A percentile compares a stretch with the other conserved stretches of the same genome.
Evolutionary conservation across 2,797 vertebrate species (phyloP).

Genomic region (Helarctos malayanus): DNA sequence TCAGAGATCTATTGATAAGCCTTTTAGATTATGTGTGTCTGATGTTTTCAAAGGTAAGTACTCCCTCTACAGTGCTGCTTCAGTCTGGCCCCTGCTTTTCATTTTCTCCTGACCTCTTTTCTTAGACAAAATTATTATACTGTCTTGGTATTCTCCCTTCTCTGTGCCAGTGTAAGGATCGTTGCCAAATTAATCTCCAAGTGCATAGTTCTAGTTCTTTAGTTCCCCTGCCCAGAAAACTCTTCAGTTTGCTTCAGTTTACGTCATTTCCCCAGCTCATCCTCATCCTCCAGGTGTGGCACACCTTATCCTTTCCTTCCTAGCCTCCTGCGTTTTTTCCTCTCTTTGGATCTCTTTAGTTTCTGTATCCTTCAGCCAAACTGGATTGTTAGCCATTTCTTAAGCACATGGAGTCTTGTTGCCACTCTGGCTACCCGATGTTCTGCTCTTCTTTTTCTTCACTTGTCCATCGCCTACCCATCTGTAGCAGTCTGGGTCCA

Average conservation of each 20-base stretch:
- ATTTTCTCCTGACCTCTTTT: background rate
- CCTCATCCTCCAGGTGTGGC: background rate
- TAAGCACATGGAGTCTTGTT: background rate
- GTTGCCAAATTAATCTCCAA: background rate
- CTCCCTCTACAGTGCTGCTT: background rate
- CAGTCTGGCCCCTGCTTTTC: background rate
- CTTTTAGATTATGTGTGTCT: conserved; percentile 97
- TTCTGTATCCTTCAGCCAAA: background rate
- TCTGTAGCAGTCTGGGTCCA: background rate
- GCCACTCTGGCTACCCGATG: background rate
- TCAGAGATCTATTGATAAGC: conserved; percentile 96
- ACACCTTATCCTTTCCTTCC: background rate
- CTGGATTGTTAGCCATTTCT: background rate
- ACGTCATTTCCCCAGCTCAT: background rate
- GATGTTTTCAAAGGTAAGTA: conserved; percentile 98
- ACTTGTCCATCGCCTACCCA: background rate
- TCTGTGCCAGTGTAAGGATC: background rate
- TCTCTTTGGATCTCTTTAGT: background rate
- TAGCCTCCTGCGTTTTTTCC: background rate
- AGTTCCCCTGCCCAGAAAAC: background rate
- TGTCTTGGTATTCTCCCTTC: background rate
- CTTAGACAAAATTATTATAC: background rate
- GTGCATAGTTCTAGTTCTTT: background rate
- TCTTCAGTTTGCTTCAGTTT: background rate
- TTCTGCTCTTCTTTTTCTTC: background rate